phyloP scores from a whole-genome alignment of 2,113 vertebrate species.

The Hypomesus transpacificus region DNA sequence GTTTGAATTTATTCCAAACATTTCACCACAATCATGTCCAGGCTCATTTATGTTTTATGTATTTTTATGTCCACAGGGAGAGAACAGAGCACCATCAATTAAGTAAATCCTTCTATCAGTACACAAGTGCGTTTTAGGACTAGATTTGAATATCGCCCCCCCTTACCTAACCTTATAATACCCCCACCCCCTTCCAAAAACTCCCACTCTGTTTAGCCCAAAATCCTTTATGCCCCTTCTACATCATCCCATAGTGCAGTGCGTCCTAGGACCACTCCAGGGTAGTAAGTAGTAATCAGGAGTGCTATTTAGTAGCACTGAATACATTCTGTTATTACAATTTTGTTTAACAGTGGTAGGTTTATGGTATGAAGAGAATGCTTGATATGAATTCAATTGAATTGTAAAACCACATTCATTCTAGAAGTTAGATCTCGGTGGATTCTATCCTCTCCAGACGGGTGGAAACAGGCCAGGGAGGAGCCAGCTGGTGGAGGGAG shows the following conservation, averaged over 20 bases:
- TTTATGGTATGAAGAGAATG: neutral
- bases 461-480: slow-evolving; percentile 63
- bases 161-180: too few species aligned
- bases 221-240: neutral
- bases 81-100: too few species aligned
- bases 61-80: too few species aligned
- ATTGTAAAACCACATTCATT: neutral
- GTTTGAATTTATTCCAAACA: too few species aligned
- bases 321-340: slow-evolving; percentile 26
- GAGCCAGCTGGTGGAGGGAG: slow-evolving; percentile 70
- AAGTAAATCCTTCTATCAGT: too few species aligned
- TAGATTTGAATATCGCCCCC: too few species aligned
- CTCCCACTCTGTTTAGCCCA: too few species aligned
- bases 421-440: slow-evolving; percentile 78
- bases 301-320: neutral
- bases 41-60: too few species aligned
- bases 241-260: slow-evolving; percentile 24
- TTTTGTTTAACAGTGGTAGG: slow-evolving; percentile 16
- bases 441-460: slow-evolving; percentile 84
- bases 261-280: slow-evolving; percentile 47
- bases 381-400: slow-evolving; percentile 27
- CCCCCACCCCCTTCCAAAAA: too few species aligned
- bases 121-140: too few species aligned
- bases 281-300: neutral
- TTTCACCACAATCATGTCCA: too few species aligned